Evolutionary conservation across 1,140 invertebrate species (phyloP).

Genomic region (Halictus rubicundus): DNA sequence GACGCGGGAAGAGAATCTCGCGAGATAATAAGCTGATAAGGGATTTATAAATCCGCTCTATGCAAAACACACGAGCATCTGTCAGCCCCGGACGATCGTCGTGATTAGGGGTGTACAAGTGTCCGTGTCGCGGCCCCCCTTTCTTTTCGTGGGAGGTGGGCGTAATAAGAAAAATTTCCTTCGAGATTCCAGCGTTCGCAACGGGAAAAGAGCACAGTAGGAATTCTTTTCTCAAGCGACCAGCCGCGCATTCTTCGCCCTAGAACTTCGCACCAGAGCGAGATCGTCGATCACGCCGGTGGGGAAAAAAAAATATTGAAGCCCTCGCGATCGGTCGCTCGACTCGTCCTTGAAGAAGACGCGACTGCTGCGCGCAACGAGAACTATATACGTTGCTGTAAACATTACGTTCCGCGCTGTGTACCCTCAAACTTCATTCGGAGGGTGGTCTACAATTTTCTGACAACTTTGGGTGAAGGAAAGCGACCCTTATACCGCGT

Average conservation of each 20-base stretch:
- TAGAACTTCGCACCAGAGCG: no score
- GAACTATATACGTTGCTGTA: no score
- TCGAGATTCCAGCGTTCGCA: background rate
- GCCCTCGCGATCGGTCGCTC: no score
- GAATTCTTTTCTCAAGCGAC: background rate
- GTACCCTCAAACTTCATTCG: no score
- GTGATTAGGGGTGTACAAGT: constrained; percentile 37
- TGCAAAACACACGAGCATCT: constrained; percentile 39
- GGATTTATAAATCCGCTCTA: constrained; percentile 39
- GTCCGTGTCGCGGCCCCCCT: constrained; percentile 15
- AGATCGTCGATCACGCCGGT: no score
- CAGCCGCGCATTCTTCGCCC: background rate
- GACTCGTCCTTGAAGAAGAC: no score
- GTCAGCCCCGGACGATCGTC: constrained; percentile 27
- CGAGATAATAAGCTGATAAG: constrained; percentile 55
- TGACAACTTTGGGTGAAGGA: no score
- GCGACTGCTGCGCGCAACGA: no score
- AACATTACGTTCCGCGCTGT: no score
- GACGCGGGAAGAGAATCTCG: constrained; percentile 38
- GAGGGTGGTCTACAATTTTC: no score
- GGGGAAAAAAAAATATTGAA: no score
- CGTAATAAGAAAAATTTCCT: constrained; percentile 1
- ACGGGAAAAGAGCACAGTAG: background rate
- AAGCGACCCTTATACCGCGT: no score
- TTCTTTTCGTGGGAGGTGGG: background rate